Evolutionary conservation across 2,797 vertebrate species (phyloP), one percentile per base, ranked within the genome.

Genomic region (Labeo calbasu): DNA sequence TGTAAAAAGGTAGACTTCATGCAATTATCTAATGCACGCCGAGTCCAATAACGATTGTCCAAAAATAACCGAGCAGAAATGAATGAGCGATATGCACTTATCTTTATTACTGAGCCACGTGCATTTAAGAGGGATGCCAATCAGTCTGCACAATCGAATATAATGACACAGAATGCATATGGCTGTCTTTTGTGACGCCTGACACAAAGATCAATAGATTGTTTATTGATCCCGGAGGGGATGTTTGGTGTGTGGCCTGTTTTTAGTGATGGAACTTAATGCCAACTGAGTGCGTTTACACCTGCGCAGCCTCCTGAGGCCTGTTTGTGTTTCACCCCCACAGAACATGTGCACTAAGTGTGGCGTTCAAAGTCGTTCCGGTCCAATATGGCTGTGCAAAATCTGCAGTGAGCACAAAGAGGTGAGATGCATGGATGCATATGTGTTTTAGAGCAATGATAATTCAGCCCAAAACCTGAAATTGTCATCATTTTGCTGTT

Each of bases 401-500:
- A 98, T 99, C 93, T 99, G 98, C 95, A 94, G 92, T 0, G 98
- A 99, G 85, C 96, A 99, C 84, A 93, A 96, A 80, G 98, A 99
- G 97, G 98, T 99, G 89, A 95, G 96, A 85, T 3, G 43, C 28
- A 17, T 17, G 17, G 63, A 65, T 15, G 63, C 63, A 9, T 17
- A 8, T 17, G 2, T 65, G 25, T 15, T 28, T 65, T 32, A 65
- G 63, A 32, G 63, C 63, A 65, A 65, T 32, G 14, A 3, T 9
- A 65, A 14, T 17, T 65, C 63, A 65, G 63, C 63, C 61, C 61
- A 2, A 28, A 72, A 36, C 71, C 25, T 21, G 7, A 53, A 73
- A 21, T 53, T 14, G 17, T 36, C 28, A 75, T 55, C 7, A 36
- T 55, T 65, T 36, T 0, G 9, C 28, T 12, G 25, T n/a, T 32